These are phyloP conservation scores for Leptinotarsa rubiginosa DNA, from an alignment of 2,888 invertebrate species.

Conservation along the genomic window DNA sequence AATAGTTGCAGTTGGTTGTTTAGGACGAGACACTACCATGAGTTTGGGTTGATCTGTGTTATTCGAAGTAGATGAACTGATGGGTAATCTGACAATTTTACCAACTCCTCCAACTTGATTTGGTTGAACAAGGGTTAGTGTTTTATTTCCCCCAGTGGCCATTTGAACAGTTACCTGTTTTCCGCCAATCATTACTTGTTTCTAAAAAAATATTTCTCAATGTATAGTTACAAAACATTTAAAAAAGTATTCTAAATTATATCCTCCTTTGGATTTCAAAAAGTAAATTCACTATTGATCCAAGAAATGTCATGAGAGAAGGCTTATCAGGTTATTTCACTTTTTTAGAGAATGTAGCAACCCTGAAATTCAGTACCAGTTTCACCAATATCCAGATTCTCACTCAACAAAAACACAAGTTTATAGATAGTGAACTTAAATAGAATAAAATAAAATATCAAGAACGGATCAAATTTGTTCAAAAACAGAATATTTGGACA, in stretches of 20 bases:
- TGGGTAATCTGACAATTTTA: conserved; percentile 64
- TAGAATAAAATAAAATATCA: too few relatives aligned
- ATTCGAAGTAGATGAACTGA: conserved; percentile 58
- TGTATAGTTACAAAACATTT: not conserved
- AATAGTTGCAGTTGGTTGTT: conserved; percentile 71
- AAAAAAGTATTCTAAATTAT: not conserved
- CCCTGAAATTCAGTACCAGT: too few relatives aligned
- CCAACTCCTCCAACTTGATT: conserved; percentile 58
- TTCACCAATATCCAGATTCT: too few relatives aligned
- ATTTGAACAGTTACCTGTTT: conserved; percentile 81
- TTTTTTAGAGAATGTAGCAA: too few relatives aligned
- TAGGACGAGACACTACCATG: conserved; percentile 69
- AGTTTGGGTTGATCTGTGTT: conserved; percentile 63
- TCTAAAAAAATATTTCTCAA: conserved; percentile 60
- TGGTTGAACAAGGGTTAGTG: conserved; percentile 71
- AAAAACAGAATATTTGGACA: not conserved
- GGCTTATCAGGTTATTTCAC: too few relatives aligned
- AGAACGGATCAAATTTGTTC: too few relatives aligned
- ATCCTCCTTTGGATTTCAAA: too few relatives aligned
- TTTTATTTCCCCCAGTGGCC: conserved; percentile 72
- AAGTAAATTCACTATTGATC: too few relatives aligned
- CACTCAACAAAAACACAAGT: too few relatives aligned
- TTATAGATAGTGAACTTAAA: too few relatives aligned
- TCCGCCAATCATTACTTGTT: conserved; percentile 76
- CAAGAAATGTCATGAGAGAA: too few relatives aligned